A percentile compares a stretch with the other conserved stretches of the same genome.
These are phyloP conservation scores for Alexandromys oeconomus DNA, from an alignment of 2,797 vertebrate genomes.

Conservation along the genomic window DNA sequence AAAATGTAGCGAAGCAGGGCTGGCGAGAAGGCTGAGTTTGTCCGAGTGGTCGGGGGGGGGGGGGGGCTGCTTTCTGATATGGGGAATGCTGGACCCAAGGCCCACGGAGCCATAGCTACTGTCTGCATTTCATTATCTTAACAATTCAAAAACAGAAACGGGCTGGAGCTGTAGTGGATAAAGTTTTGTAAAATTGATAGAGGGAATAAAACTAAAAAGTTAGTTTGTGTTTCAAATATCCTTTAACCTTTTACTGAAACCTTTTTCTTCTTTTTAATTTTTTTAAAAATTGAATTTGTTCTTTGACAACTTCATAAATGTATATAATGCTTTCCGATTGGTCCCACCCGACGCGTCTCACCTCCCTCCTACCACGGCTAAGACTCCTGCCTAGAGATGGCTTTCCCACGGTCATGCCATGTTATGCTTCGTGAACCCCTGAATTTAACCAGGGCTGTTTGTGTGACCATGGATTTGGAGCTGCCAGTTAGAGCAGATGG, in stretches of 20 bases:
- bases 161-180: not conserved
- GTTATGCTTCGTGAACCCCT: not conserved
- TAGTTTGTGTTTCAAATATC: not conserved
- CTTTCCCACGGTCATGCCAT: not conserved
- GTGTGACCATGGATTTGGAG: not conserved
- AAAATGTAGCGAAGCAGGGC: not conserved
- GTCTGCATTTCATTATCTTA: not conserved
- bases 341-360: not conserved
- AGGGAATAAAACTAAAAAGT: slow-evolving; percentile 7
- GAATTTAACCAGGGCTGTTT: not conserved
- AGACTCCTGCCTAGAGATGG: too few relatives aligned
- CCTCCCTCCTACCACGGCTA: not conserved
- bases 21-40: not conserved
- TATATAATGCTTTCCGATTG: not conserved
- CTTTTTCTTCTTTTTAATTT: not conserved
- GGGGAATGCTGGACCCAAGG: not conserved
- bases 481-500: not conserved
- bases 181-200: not conserved
- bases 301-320: not conserved
- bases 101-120: not conserved
- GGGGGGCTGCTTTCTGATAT: not conserved
- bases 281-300: not conserved
- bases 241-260: not conserved
- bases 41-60: not conserved
- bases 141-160: not conserved